These are phyloP conservation scores for Lepidocyrtoides sp. DNA, from an alignment of 2,888 invertebrate genomes.

Conservation along the genomic window DNA sequence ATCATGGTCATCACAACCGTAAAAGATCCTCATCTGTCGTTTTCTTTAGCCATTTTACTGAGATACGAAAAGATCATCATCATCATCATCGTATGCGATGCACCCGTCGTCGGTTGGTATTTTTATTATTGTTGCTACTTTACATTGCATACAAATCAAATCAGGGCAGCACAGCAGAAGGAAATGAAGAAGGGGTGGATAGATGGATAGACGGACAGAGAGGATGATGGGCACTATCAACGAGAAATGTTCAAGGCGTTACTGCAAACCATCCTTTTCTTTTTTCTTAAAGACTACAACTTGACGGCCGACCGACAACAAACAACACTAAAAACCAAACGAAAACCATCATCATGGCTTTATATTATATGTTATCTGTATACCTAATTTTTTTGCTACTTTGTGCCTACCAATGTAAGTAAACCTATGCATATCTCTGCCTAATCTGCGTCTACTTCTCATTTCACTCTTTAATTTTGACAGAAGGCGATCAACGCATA, in stretches of 20 bases:
- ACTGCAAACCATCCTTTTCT: conserved; percentile 70
- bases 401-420: not conserved
- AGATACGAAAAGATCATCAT: conserved; percentile 3
- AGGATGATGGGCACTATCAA: conserved; percentile 40
- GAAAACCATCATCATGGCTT: conserved; percentile 46
- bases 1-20: no score
- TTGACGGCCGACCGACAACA: conserved; percentile 68
- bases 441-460: conserved; percentile 53
- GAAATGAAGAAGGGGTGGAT: conserved; percentile 17
- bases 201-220: not conserved
- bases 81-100: not conserved
- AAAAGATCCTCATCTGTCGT: not conserved
- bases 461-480: conserved; percentile 73
- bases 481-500: conserved; percentile 77
- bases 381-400: conserved; percentile 29
- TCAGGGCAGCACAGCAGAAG: conserved; percentile 18
- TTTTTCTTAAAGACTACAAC: conserved; percentile 74
- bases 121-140: conserved; percentile 38
- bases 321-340: conserved; percentile 54
- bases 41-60: conserved; percentile 26
- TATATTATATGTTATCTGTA: not conserved
- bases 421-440: not conserved
- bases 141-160: conserved; percentile 63
- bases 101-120: conserved; percentile 33
- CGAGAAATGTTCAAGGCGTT: conserved; percentile 71